Evolutionary conservation across 2,888 invertebrate genomes (phyloP).

Genomic region (Agonopterix heracliana): DNA sequence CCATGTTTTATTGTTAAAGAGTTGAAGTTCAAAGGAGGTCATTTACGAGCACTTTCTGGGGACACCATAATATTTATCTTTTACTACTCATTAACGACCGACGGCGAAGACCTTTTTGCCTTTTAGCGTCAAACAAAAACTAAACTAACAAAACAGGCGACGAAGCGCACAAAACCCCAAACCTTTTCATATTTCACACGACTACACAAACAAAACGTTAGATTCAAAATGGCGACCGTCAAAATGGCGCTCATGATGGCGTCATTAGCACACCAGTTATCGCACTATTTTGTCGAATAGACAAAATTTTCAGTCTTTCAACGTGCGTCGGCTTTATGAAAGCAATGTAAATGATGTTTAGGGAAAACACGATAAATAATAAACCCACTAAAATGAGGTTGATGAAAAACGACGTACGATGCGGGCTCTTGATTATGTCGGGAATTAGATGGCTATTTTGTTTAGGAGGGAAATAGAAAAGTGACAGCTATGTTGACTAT

Average conservation of each 20-base stretch:
- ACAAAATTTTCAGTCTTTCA: conserved; percentile 72
- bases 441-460: conserved; percentile 57
- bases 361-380: conserved; percentile 65
- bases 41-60: too few relatives aligned
- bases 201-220: conserved; percentile 58
- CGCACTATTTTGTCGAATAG: conserved; percentile 73
- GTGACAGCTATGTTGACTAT: background rate
- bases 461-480: conserved; percentile 13
- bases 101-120: conserved; percentile 8
- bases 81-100: conserved; percentile 17
- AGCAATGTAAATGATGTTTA: conserved; percentile 59
- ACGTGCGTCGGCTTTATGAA: conserved; percentile 64
- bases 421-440: conserved; percentile 57
- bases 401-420: conserved; percentile 62
- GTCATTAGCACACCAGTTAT: conserved; percentile 68
- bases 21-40: background rate
- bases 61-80: conserved; percentile 1
- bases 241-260: conserved; percentile 55
- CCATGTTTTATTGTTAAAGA: conserved; percentile 5
- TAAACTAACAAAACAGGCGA: conserved; percentile 25
- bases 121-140: conserved; percentile 31
- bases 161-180: conserved; percentile 28
- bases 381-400: conserved; percentile 55
- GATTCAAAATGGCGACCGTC: conserved; percentile 51
- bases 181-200: conserved; percentile 43